Conservation (phyloP, 2,888 invertebrate species). For the Bellardia pandia region DNA sequence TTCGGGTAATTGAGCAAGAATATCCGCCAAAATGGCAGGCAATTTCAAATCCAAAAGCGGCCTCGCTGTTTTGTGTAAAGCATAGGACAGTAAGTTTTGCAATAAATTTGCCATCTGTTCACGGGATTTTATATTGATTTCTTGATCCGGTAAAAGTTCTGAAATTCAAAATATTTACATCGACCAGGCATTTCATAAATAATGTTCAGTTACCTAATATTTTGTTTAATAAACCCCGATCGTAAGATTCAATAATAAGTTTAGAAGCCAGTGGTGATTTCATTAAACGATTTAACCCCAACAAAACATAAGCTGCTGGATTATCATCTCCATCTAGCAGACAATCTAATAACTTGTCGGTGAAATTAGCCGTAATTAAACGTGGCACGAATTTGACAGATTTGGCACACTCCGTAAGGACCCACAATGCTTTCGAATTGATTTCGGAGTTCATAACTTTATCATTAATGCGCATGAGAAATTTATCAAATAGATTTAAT, state of each 20-base stretch:
- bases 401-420: constrained; percentile 79
- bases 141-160: constrained; percentile 71
- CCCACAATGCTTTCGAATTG: constrained; percentile 76
- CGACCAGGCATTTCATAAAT: neutral
- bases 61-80: constrained; percentile 75
- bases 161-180: neutral
- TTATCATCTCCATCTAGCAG: constrained; percentile 74
- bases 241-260: constrained; percentile 74
- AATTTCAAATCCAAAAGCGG: constrained; percentile 72
- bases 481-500: constrained; percentile 79
- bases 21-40: constrained; percentile 65
- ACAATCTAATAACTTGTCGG: constrained; percentile 76
- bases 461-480: constrained; percentile 74
- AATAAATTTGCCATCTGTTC: constrained; percentile 78
- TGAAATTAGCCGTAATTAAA: constrained; percentile 76
- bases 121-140: constrained; percentile 75
- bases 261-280: constrained; percentile 75
- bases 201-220: constrained; percentile 64
- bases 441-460: constrained; percentile 60
- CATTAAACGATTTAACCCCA: constrained; percentile 78
- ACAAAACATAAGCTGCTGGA: constrained; percentile 74
- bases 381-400: constrained; percentile 75
- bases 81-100: constrained; percentile 74
- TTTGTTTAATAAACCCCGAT: constrained; percentile 68
- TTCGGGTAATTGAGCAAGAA: constrained; percentile 75